Conservation (phyloP, 2,113 vertebrate genomes). For the Takifugu bimaculatus region DNA sequence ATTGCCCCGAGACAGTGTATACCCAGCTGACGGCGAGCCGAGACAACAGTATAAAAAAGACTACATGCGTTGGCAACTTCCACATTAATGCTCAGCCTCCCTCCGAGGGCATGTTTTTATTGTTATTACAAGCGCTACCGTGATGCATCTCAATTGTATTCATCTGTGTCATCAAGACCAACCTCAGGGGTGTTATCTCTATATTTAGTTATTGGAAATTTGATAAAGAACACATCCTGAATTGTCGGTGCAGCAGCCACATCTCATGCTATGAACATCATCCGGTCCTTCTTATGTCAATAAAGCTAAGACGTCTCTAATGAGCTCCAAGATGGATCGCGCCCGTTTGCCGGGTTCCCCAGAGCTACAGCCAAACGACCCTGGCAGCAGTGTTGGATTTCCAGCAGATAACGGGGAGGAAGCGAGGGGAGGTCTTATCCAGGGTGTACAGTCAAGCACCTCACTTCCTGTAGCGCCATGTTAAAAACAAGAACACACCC, state of each 20-base stretch:
- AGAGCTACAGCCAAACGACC: conserved; percentile 29
- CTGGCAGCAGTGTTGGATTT: conserved; percentile 37
- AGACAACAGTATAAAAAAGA: background rate
- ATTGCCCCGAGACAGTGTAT: conserved; percentile 6
- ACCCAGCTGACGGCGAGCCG: background rate
- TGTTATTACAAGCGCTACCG: conserved; percentile 36
- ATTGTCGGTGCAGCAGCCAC: conserved; percentile 16
- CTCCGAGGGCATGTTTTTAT: conserved; percentile 8
- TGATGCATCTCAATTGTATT: conserved; percentile 36
- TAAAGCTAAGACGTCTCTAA: conserved; percentile 53
- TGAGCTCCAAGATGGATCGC: conserved; percentile 55
- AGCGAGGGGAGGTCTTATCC: conserved; percentile 21
- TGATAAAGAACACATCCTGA: conserved; percentile 46
- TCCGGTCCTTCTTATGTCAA: conserved; percentile 38
- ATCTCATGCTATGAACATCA: conserved; percentile 26
- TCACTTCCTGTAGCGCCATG: conserved; percentile 13
- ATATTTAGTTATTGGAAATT: conserved; percentile 58
- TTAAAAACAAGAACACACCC: conserved; percentile 2
- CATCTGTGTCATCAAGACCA: conserved; percentile 34
- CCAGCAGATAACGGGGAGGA: conserved; percentile 33
- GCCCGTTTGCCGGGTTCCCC: conserved; percentile 20
- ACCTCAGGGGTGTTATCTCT: conserved; percentile 31
- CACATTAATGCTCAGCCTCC: conserved; percentile 9
- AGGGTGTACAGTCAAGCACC: conserved; percentile 8
- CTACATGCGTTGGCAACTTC: conserved; percentile 7